These are phyloP conservation scores for Stenotaenia linearis DNA, from an alignment of 2,888 invertebrate species.

Conservation along the genomic window DNA sequence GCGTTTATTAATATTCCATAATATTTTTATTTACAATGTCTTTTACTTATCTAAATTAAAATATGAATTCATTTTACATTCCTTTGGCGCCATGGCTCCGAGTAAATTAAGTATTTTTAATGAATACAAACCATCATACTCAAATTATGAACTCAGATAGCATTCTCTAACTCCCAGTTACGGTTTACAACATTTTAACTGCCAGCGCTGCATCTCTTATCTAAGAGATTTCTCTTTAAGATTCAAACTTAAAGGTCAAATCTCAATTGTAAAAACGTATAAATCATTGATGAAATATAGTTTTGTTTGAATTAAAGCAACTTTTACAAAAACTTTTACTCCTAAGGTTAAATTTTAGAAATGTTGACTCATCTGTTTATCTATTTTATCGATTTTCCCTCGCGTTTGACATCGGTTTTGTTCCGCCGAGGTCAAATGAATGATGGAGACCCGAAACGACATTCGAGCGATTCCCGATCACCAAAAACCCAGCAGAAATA, in stretches of 20 bases:
- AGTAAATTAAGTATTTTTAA: background rate
- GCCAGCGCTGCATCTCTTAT: background rate
- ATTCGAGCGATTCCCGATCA: constrained; percentile 6
- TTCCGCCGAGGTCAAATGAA: background rate
- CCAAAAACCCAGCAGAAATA: background rate
- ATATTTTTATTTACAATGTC: background rate
- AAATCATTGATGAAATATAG: background rate
- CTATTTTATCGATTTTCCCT: background rate
- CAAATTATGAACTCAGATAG: background rate
- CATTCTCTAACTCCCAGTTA: background rate
- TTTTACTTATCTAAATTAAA: background rate
- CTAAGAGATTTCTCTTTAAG: background rate
- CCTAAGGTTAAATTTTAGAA: background rate
- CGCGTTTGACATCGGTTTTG: background rate
- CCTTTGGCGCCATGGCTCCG: background rate
- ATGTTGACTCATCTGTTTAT: background rate
- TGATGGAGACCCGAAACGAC: constrained; percentile 5
- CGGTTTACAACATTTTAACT: background rate
- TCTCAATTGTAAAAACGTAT: background rate
- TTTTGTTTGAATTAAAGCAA: too few species aligned
- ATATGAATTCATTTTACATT: background rate
- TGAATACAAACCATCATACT: background rate
- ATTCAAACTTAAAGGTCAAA: background rate
- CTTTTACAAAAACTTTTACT: background rate
- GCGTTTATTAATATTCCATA: background rate